Evolutionary conservation across 2,113 vertebrate genomes (phyloP).

Genomic region (Lontra canadensis): DNA sequence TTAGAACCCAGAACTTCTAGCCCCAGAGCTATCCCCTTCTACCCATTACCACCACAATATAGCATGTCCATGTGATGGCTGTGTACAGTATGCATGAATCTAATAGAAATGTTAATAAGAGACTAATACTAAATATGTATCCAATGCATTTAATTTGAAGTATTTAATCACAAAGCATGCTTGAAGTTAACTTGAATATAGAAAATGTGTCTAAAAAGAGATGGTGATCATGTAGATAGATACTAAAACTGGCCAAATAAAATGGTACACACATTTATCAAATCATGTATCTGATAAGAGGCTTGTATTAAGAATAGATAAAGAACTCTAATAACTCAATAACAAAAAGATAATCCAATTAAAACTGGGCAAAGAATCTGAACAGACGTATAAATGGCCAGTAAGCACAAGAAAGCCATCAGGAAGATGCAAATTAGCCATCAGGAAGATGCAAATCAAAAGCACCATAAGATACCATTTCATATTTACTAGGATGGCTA

Average conservation of each 20-base stretch:
- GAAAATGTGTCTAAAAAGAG: not conserved
- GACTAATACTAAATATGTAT: not conserved
- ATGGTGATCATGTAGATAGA: not conserved
- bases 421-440: not conserved
- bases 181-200: not conserved
- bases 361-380: not conserved
- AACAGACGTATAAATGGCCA: not conserved
- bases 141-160: not conserved
- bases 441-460: conserved; percentile 18
- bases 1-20: not conserved
- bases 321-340: not conserved
- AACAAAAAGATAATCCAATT: not conserved
- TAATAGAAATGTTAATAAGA: not conserved
- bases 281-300: not conserved
- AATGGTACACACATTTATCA: not conserved
- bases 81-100: not conserved
- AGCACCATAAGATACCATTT: not conserved
- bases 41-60: not conserved
- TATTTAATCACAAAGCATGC: conserved; percentile 29
- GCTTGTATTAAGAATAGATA: not conserved
- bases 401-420: not conserved
- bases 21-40: not conserved
- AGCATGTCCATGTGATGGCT: not conserved
- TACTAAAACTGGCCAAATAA: conserved; percentile 9
- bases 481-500: not conserved